Evolutionary conservation across 2,888 invertebrate genomes (phyloP).

Genomic region (Muscina levida): DNA sequence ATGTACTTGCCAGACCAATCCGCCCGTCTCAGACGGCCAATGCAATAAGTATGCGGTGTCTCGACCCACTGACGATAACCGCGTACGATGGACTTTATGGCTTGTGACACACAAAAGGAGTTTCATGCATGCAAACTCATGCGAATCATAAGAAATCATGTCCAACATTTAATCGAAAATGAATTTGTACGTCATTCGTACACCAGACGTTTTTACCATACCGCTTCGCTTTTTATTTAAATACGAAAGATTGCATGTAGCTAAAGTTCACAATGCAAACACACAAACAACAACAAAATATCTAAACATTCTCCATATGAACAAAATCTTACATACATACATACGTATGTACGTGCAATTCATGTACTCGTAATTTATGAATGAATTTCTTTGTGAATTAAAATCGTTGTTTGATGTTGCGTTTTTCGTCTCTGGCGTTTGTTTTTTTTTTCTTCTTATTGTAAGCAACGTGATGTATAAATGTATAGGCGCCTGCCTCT

Average conservation of each 20-base stretch:
- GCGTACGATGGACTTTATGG: constrained; percentile 47
- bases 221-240: background rate
- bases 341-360: background rate
- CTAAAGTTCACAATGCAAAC: background rate
- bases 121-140: constrained; percentile 59
- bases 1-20: too few species aligned
- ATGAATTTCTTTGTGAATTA: constrained; percentile 54
- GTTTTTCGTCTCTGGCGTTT: constrained; percentile 40
- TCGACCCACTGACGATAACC: constrained; percentile 36
- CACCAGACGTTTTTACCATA: constrained; percentile 16
- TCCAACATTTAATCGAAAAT: constrained; percentile 59
- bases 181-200: constrained; percentile 56
- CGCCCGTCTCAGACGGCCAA: background rate
- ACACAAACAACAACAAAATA: too few species aligned
- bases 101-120: constrained; percentile 56
- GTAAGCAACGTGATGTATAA: background rate
- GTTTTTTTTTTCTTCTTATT: background rate
- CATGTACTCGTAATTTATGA: constrained; percentile 54
- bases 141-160: constrained; percentile 53
- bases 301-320: too few species aligned
- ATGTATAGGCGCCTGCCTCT: background rate
- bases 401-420: constrained; percentile 17
- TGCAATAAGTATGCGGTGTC: background rate
- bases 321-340: background rate
- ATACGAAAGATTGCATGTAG: constrained; percentile 52